Conservation (phyloP, 1,140 invertebrate genomes). For the Zaprionus gabonicus region DNA sequence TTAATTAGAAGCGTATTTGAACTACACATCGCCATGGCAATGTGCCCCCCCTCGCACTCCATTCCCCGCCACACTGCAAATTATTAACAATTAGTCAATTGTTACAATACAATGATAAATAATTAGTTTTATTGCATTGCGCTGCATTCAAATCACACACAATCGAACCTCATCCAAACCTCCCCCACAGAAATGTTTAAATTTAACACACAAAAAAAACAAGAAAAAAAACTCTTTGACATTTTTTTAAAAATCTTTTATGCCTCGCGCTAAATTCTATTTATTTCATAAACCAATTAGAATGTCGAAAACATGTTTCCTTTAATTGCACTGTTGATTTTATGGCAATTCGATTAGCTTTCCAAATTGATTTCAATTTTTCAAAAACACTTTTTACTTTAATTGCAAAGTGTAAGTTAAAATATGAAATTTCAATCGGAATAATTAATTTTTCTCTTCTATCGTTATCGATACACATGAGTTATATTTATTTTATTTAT, state of each 20-base stretch:
- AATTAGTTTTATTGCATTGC: slow-evolving; percentile 62
- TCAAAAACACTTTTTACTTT: background rate
- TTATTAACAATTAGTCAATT: slow-evolving; percentile 78
- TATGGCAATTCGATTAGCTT: background rate
- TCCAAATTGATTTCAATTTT: background rate
- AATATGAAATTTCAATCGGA: background rate
- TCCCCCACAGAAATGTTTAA: background rate
- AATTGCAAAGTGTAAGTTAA: background rate
- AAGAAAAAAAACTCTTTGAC: background rate
- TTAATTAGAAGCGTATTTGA: slow-evolving; percentile 72
- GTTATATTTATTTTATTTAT: background rate
- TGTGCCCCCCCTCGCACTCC: background rate
- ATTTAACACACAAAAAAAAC: background rate
- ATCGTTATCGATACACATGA: background rate
- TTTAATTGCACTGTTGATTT: background rate
- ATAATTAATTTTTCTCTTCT: background rate
- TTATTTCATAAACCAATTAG: slow-evolving; percentile 1
- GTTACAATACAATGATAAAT: slow-evolving; percentile 65
- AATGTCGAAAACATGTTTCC: slow-evolving; percentile 3
- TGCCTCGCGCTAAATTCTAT: background rate
- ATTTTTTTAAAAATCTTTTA: background rate
- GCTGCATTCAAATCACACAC: slow-evolving; percentile 27
- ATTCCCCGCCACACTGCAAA: slow-evolving; percentile 23
- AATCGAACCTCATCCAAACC: slow-evolving; percentile 1
- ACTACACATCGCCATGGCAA: slow-evolving; percentile 53